These are phyloP conservation scores for Calonectris borealis DNA, from an alignment of 2,113 vertebrate species.

Conservation along the genomic window DNA sequence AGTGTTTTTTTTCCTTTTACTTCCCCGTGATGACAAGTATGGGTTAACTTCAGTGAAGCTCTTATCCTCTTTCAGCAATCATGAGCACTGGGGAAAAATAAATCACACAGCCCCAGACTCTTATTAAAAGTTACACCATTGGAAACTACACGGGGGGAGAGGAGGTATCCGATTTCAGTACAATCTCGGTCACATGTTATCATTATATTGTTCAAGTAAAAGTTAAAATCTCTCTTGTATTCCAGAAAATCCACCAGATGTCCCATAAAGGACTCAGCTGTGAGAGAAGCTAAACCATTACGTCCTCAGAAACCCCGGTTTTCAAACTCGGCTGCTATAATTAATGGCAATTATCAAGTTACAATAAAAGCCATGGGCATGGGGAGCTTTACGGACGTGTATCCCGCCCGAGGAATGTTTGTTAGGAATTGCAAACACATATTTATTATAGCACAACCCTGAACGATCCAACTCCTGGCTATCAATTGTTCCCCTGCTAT, in stretches of 20 bases:
- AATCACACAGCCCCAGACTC: conserved; percentile 60
- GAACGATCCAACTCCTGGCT: not conserved
- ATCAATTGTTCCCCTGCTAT: not conserved
- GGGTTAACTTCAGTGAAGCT: conserved; percentile 56
- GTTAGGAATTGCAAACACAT: not conserved
- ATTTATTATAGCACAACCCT: not conserved
- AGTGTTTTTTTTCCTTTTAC: not conserved
- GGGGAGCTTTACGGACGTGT: not conserved
- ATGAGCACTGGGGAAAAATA: conserved; percentile 54
- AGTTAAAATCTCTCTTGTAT: not conserved
- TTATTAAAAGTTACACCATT: conserved; percentile 68
- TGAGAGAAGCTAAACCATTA: not conserved
- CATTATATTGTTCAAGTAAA: conserved; percentile 46
- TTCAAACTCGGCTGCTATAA: not conserved
- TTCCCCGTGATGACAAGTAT: not conserved
- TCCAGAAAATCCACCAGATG: conserved; percentile 27
- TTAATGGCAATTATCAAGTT: conserved; percentile 13
- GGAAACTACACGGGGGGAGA: conserved; percentile 43
- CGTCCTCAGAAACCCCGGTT: not conserved
- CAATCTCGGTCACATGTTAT: conserved; percentile 32
- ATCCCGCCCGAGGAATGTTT: not conserved
- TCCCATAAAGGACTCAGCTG: not conserved
- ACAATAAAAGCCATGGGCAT: not conserved
- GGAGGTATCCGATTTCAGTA: conserved; percentile 60
- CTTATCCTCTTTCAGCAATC: conserved; percentile 61